phyloP scores from a whole-genome alignment of 2,113 vertebrate genomes.

The Neogale vison region DNA sequence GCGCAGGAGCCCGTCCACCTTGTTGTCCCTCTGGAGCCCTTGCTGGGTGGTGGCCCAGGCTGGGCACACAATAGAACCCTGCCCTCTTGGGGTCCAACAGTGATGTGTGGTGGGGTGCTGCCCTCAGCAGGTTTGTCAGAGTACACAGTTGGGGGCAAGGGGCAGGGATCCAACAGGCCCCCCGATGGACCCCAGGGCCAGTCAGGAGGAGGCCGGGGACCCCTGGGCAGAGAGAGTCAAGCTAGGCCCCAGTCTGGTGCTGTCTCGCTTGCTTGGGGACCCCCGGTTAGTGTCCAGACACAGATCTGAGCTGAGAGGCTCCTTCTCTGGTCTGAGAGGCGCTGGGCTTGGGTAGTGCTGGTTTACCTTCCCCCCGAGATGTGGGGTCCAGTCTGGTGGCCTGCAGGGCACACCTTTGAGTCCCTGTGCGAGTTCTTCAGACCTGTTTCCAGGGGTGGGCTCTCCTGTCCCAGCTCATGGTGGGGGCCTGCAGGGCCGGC shows the following conservation, averaged over 20 bases:
- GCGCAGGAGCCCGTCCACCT: rapidly evolving
- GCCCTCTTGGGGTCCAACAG: no score
- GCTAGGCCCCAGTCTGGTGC: background rate
- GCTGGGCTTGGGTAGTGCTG: background rate
- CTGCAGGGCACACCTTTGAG: background rate
- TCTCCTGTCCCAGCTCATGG: background rate
- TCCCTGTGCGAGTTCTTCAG: rapidly evolving
- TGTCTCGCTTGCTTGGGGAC: background rate
- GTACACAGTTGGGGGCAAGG: background rate
- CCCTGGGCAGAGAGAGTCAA: no score
- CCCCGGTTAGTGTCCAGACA: background rate
- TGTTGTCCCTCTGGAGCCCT: rapidly evolving
- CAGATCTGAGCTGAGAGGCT: background rate
- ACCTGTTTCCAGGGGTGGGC: background rate
- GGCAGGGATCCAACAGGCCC: background rate
- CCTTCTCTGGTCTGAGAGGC: background rate
- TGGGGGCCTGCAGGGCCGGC: background rate
- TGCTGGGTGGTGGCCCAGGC: background rate
- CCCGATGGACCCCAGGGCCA: no score
- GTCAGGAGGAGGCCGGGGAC: background rate
- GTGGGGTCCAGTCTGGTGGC: background rate
- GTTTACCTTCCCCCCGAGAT: background rate
- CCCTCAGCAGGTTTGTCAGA: background rate
- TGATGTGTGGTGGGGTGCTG: background rate
- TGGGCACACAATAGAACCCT: background rate